Conservation (phyloP, 2,888 invertebrate species). For the Conomelus anceps region DNA sequence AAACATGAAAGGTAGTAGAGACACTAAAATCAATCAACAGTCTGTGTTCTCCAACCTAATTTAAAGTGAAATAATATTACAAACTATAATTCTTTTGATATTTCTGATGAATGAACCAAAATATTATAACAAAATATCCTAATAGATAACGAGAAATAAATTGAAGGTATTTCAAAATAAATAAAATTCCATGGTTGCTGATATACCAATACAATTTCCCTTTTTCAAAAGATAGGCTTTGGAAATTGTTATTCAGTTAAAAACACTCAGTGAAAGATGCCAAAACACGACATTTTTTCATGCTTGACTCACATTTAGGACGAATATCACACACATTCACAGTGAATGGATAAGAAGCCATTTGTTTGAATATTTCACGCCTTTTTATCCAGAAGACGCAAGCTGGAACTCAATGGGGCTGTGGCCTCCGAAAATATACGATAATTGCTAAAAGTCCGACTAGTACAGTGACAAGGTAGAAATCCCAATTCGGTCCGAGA, state of each 20-base stretch:
- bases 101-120: neutral
- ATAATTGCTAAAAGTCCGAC: conserved; percentile 75
- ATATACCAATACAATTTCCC: neutral
- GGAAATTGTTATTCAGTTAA: neutral
- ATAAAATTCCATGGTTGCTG: neutral
- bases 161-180: neutral
- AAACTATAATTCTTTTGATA: neutral
- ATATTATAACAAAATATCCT: neutral
- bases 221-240: neutral
- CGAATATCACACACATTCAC: neutral
- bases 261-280: neutral
- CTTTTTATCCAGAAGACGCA: neutral
- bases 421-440: conserved; percentile 65
- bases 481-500: conserved; percentile 86
- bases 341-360: neutral
- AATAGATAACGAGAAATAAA: neutral
- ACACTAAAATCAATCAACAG: neutral
- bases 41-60: neutral
- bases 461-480: conserved; percentile 78
- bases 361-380: neutral
- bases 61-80: neutral
- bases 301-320: neutral
- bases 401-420: conserved; percentile 35
- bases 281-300: neutral
- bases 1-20: neutral